phyloP scores from a whole-genome alignment of 2,888 invertebrate species.

The Monochamus alternatus region DNA sequence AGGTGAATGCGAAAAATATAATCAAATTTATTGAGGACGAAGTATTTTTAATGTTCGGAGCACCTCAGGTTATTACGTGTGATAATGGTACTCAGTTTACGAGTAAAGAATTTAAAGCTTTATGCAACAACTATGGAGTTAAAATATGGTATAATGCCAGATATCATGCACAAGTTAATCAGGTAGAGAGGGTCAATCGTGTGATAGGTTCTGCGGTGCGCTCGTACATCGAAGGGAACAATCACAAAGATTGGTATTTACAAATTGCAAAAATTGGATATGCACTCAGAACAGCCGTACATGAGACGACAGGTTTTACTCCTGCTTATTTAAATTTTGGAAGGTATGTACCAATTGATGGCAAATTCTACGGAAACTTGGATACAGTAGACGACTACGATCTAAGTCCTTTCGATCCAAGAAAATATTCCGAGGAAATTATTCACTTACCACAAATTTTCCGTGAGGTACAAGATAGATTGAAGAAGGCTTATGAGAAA shows the following conservation, averaged over 20 bases:
- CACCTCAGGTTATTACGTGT: conserved; percentile 42
- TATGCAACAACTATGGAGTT: conserved; percentile 37
- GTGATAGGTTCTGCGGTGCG: conserved; percentile 56
- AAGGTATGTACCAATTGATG: conserved; percentile 30
- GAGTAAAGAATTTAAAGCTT: conserved; percentile 25
- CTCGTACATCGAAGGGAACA: conserved; percentile 27
- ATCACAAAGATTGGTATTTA: conserved; percentile 33
- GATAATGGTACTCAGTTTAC: conserved; percentile 47
- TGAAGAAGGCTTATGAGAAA: conserved; percentile 14
- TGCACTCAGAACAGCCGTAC: conserved; percentile 39
- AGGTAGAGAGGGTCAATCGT: conserved; percentile 60
- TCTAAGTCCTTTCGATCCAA: conserved; percentile 1
- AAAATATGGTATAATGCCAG: conserved; percentile 37
- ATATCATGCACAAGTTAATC: conserved; percentile 62
- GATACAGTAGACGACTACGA: conserved; percentile 1
- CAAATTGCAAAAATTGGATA: conserved; percentile 35
- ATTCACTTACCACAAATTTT: conserved; percentile 1
- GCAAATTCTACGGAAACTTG: conserved; percentile 37
- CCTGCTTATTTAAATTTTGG: conserved; percentile 43
- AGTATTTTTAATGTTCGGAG: conserved; percentile 42
- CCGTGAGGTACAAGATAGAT: neutral
- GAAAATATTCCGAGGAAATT: neutral
- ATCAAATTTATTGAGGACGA: conserved; percentile 38
- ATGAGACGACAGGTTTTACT: conserved; percentile 41
- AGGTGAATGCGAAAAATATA: conserved; percentile 31